Conservation (phyloP, 2,113 vertebrate species). For the Podiceps cristatus region DNA sequence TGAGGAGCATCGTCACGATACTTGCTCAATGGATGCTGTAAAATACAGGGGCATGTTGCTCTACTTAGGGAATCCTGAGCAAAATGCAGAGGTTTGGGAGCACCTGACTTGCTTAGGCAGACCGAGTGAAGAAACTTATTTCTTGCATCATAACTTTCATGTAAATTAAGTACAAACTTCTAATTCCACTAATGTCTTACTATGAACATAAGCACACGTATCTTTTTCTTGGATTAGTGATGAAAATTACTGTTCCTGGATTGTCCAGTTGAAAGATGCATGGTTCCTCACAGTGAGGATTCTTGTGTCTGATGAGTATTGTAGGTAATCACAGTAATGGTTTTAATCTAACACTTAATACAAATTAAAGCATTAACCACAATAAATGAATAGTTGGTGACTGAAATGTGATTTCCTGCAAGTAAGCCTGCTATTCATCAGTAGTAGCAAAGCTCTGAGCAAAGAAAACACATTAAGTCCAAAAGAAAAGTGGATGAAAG, state of each 20-base stretch:
- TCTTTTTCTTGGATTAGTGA: not conserved
- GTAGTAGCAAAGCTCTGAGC: constrained; percentile 40
- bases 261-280: not conserved
- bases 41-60: not conserved
- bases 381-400: not conserved
- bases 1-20: not conserved
- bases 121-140: not conserved
- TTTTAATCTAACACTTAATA: not conserved
- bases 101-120: not conserved
- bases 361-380: constrained; percentile 10
- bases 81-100: not conserved
- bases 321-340: not conserved
- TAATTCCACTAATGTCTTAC: not conserved
- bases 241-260: not conserved
- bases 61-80: not conserved
- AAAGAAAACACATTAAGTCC: constrained; percentile 58
- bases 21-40: not conserved
- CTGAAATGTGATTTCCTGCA: not conserved
- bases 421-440: constrained; percentile 7
- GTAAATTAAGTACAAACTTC: not conserved
- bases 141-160: not conserved
- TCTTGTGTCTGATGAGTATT: not conserved
- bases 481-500: constrained; percentile 53
- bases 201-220: not conserved
- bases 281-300: not conserved